Base-by-base conservation (phyloP, 2,113 vertebrate genomes). In the Aptenodytes forsteri region DNA sequence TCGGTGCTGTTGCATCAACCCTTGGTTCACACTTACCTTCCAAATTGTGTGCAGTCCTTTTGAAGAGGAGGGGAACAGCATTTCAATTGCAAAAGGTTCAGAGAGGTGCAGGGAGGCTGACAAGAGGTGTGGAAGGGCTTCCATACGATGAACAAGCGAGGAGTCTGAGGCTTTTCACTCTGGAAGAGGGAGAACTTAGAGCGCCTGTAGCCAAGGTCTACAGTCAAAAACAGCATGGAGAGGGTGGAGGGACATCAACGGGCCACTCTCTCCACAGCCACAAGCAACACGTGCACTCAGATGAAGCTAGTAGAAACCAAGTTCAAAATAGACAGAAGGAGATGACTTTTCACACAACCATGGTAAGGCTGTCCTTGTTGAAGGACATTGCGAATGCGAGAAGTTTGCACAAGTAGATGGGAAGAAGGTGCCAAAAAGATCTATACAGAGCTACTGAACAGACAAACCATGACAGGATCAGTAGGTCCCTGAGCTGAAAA, bases 81-180 rank as follows among this genome's bases (percentile, higher is more conserved):
- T 2, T 49, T 40, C 49, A 86, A 42, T 19, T 59, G 38, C 19
- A 69, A 49, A 90, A 65, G 12, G 14, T 59, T 59, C 12, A 7
- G 1, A 72, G 26, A 91, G 21, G 20, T 21, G 30, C 62, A 66
- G 12, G 40, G 21, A 80, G 14, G 34, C 10, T 83, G 44, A 47
- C 1, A 2, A 87, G 36, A 26, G 16, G 4, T 32, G 10, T 79
- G 20, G 23, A 62, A 89, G 40, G 17, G 19, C 19, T 54, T 65
- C 40, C 16, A 25, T 49, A 54, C 0, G 2, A 50, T 16, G 32
- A 95, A 52, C 10, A n/a, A 75, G 36, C 0, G 0, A 55, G 29
- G 27, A 77, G 30, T 21, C 25, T 65, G 29, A 76, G 29, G 11
- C 27, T 59, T 70, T 72, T 23, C 0, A 0, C 17, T 66, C 16